These are phyloP conservation scores for Phataginus tricuspis DNA, from an alignment of 2,797 vertebrate species.

Conservation along the genomic window DNA sequence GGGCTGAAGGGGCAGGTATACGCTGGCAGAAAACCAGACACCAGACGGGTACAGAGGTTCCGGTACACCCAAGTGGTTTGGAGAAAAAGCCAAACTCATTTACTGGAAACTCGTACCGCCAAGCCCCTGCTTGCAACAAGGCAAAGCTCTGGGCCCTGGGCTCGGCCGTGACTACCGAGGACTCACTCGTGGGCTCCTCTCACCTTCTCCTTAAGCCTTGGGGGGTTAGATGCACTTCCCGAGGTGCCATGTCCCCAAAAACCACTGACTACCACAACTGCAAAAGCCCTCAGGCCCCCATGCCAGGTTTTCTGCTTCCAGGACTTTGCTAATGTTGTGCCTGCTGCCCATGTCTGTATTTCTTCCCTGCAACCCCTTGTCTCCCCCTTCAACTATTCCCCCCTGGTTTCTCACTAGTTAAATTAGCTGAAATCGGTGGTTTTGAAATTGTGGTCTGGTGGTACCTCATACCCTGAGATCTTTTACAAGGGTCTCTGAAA, in stretches of 20 bases:
- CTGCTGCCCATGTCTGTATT: not conserved
- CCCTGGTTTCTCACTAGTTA: not conserved
- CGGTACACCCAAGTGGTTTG: not conserved
- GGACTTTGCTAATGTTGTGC: not conserved
- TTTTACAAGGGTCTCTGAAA: not conserved
- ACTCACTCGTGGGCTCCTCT: not conserved
- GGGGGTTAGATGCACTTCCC: not conserved
- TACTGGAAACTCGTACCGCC: not conserved
- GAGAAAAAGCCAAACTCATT: not conserved
- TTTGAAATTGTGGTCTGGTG: not conserved
- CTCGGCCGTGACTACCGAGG: not conserved
- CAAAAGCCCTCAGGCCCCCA: not conserved
- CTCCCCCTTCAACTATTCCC: not conserved
- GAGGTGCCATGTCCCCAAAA: not conserved
- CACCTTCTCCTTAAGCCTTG: not conserved
- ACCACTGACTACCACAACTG: not conserved
- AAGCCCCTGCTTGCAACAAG: not conserved
- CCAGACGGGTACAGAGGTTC: conserved; percentile 48
- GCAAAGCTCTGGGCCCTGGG: not conserved
- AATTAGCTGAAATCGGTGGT: not conserved
- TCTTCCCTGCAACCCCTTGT: not conserved
- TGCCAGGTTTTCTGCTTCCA: not conserved
- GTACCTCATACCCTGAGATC: not conserved
- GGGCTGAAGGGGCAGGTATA: not conserved
- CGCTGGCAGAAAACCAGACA: conserved; percentile 67